Percentiles rank a stretch among this genome's conserved stretches.
These are phyloP conservation scores for Meandrina meandrites DNA, from an alignment of 92 coral and sea anemone genomes.

Conservation along the genomic window DNA sequence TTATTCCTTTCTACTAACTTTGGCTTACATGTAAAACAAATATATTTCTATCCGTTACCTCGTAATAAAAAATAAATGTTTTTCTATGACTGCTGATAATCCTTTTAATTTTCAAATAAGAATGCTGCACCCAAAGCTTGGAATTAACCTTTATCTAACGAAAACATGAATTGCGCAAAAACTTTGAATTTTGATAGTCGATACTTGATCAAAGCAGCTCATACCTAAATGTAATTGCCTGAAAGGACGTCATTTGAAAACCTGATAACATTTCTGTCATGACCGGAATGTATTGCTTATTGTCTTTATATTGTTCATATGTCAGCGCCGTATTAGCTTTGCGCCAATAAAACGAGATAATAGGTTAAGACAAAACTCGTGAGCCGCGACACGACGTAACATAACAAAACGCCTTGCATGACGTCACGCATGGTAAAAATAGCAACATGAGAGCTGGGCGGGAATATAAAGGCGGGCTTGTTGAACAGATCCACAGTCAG, in stretches of 20 bases:
- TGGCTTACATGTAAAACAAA: not conserved
- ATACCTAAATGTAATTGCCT: not conserved
- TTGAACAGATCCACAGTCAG: slow-evolving; percentile 6
- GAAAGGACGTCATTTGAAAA: slow-evolving; percentile 30
- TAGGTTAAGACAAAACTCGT: slow-evolving; percentile 28
- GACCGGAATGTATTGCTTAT: slow-evolving; percentile 10
- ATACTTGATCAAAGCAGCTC: slow-evolving; percentile 11
- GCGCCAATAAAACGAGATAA: slow-evolving; percentile 5
- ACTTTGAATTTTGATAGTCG: not conserved
- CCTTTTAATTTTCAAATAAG: not conserved
- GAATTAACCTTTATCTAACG: slow-evolving; percentile 13
- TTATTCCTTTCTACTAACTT: not conserved
- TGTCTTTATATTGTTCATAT: slow-evolving; percentile 25
- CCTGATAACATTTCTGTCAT: slow-evolving; percentile 42
- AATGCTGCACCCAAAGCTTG: not conserved
- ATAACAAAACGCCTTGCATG: slow-evolving; percentile 32
- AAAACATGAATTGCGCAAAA: slow-evolving; percentile 23
- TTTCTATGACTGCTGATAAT: not conserved
- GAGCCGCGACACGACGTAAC: slow-evolving; percentile 37
- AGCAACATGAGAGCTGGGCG: slow-evolving; percentile 27
- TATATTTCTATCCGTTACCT: not conserved
- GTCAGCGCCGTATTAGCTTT: slow-evolving; percentile 33
- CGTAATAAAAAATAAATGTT: not conserved
- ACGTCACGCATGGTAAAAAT: slow-evolving; percentile 44
- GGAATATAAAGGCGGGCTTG: slow-evolving; percentile 37